phyloP scores from a whole-genome alignment of 1,140 invertebrate species.

The Propsilocerus akamusi region DNA sequence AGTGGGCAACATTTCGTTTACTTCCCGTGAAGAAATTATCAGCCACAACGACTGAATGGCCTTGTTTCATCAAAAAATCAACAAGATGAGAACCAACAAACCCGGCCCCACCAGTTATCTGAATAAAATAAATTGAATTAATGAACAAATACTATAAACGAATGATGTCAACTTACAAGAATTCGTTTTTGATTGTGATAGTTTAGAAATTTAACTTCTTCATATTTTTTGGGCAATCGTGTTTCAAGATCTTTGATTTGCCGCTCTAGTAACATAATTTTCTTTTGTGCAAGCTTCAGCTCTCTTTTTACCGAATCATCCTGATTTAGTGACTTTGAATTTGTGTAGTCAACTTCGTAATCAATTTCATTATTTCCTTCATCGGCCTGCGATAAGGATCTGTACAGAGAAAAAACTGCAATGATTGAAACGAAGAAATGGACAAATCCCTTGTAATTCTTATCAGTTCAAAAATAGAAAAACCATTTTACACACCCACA shows the following conservation, averaged over 20 bases:
- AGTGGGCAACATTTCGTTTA: conserved; percentile 94
- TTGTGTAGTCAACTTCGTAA: conserved; percentile 1
- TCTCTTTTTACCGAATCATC: conserved; percentile 27
- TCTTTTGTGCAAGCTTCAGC: conserved; percentile 34
- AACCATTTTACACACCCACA: conserved; percentile 18
- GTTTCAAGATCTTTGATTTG: conserved; percentile 50
- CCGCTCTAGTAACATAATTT: conserved; percentile 46
- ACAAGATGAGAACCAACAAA: conserved; percentile 98
- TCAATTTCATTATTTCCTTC: conserved; percentile 12
- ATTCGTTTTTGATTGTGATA: conserved; percentile 83
- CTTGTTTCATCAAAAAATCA: conserved; percentile 84
- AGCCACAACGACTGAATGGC: conserved; percentile 94
- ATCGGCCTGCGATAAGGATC: conserved; percentile 20
- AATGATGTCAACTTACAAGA: conserved; percentile 36
- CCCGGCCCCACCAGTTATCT: conserved; percentile 93
- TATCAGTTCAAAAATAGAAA: not conserved
- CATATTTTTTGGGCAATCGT: conserved; percentile 62
- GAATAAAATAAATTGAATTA: conserved; percentile 11
- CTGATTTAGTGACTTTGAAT: conserved; percentile 10
- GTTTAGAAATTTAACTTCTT: conserved; percentile 76
- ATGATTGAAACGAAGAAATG: conserved; percentile 9
- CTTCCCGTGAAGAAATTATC: conserved; percentile 98
- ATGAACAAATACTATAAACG: not conserved
- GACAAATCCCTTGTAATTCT: conserved; percentile 4
- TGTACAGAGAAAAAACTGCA: conserved; percentile 26